These are phyloP conservation scores for Gisinianus flammeolus DNA, from an alignment of 2,888 invertebrate genomes.

Conservation along the genomic window DNA sequence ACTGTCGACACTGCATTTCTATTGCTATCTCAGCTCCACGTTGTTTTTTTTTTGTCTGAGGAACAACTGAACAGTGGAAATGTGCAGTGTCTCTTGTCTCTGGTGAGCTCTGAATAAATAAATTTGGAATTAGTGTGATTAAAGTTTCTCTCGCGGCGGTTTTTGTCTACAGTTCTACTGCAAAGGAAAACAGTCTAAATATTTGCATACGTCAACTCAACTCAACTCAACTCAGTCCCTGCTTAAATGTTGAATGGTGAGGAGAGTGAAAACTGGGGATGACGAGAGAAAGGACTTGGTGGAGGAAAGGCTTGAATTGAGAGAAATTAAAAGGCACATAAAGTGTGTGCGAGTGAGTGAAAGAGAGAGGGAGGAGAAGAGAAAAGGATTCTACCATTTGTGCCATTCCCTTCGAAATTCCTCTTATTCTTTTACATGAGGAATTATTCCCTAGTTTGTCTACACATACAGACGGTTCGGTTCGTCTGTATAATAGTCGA, in stretches of 20 bases:
- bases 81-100: too few species aligned
- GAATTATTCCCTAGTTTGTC: too few species aligned
- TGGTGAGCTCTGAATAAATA: constrained; percentile 6
- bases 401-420: constrained; percentile 1
- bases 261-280: neutral
- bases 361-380: neutral
- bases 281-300: neutral
- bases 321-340: neutral
- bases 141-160: constrained; percentile 3
- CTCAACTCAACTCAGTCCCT: neutral
- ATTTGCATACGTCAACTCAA: neutral
- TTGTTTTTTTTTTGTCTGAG: too few species aligned
- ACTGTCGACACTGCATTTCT: too few species aligned
- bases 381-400: neutral
- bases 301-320: neutral
- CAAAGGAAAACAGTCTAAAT: neutral
- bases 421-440: neutral
- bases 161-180: neutral
- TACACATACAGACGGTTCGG: too few species aligned
- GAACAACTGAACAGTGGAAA: too few species aligned
- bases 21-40: too few species aligned
- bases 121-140: neutral
- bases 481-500: too few species aligned
- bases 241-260: neutral
- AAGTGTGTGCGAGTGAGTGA: neutral